Percentiles rank a stretch among this genome's conserved stretches.
phyloP scores from a whole-genome alignment of 1,140 invertebrate genomes.

The Solen grandis region DNA sequence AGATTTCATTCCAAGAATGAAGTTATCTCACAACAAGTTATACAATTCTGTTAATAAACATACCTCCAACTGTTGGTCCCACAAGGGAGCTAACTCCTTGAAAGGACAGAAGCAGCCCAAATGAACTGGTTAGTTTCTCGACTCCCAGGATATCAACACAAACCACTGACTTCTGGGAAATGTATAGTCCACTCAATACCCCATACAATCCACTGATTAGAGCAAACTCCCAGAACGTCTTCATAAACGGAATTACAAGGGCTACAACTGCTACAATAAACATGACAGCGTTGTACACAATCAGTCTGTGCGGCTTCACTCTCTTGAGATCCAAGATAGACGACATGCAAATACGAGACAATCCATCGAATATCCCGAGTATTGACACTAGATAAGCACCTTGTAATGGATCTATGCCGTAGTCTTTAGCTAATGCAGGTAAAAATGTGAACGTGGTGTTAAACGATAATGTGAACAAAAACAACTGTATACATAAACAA shows the following conservation, averaged over 20 bases:
- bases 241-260: conserved; percentile 60
- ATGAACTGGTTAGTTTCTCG: conserved; percentile 95
- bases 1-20: too few species aligned
- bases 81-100: conserved; percentile 94
- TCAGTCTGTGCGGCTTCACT: conserved; percentile 62
- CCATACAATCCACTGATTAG: conserved; percentile 66
- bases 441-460: conserved; percentile 72
- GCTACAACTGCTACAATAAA: conserved; percentile 61
- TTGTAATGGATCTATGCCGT: conserved; percentile 60
- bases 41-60: too few species aligned
- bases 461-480: conserved; percentile 69
- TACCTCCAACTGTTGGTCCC: conserved; percentile 91
- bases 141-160: conserved; percentile 94
- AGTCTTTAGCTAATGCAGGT: conserved; percentile 66
- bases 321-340: conserved; percentile 63
- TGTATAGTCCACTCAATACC: conserved; percentile 79
- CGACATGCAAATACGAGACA: conserved; percentile 65
- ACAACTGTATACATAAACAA: conserved; percentile 67
- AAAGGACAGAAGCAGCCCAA: conserved; percentile 94
- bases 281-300: conserved; percentile 69
- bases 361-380: conserved; percentile 65
- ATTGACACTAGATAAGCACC: conserved; percentile 67
- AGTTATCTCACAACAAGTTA: too few species aligned
- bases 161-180: too few species aligned
- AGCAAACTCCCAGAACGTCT: conserved; percentile 58